phyloP scores from a whole-genome alignment of 2,797 vertebrate genomes.

The Epinephelus coioides region DNA sequence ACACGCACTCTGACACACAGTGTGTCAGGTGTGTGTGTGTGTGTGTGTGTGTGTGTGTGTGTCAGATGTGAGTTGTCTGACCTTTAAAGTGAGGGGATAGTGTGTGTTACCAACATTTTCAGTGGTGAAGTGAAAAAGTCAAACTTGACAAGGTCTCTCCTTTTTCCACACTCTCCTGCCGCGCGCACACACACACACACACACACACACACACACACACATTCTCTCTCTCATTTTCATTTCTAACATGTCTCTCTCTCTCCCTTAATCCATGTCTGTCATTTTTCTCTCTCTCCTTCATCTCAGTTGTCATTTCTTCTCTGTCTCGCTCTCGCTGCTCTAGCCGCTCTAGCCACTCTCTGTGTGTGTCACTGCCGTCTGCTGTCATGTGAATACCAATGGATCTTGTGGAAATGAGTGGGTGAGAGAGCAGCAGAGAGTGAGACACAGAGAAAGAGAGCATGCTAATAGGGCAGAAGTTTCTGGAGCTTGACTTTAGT shows the following conservation, averaged over 20 bases:
- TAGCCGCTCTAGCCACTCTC: background rate
- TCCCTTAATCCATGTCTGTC: conserved; percentile 18
- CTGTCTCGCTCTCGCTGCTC: conserved; percentile 10
- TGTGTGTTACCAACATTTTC: conserved; percentile 45
- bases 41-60: conserved; percentile 22
- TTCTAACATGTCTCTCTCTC: conserved; percentile 6
- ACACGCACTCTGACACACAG: background rate
- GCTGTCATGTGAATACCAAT: conserved; percentile 73
- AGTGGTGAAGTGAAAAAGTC: conserved; percentile 52
- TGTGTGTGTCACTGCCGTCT: conserved; percentile 46
- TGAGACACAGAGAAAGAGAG: background rate
- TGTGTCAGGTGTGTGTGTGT: background rate
- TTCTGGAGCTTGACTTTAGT: conserved; percentile 53
- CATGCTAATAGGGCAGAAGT: conserved; percentile 61
- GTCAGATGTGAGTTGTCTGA: conserved; percentile 39
- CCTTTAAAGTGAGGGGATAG: conserved; percentile 53
- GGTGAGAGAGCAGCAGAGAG: conserved; percentile 25
- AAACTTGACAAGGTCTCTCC: conserved; percentile 55
- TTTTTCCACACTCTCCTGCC: background rate
- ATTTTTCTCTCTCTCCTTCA: conserved; percentile 27
- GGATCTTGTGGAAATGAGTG: conserved; percentile 37
- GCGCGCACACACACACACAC: background rate
- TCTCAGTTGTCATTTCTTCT: conserved; percentile 24
- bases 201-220: background rate
- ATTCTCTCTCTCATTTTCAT: conserved; percentile 5